Conservation (phyloP, 2,888 invertebrate genomes). For the Harpalus rufipes region DNA sequence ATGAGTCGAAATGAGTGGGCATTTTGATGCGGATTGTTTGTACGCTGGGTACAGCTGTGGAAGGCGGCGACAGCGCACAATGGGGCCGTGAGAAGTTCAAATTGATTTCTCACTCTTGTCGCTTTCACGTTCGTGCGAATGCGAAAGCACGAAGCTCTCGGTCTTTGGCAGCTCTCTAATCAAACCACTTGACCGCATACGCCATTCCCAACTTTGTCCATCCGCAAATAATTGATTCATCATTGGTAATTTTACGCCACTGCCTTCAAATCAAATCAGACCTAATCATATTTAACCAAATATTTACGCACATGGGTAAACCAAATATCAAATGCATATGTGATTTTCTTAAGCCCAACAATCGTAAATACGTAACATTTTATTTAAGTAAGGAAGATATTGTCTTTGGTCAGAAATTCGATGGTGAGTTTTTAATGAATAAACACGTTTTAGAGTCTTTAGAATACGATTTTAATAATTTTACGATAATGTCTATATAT, state of each 20-base stretch:
- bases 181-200: conserved; percentile 74
- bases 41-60: conserved; percentile 10
- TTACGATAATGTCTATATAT: too few species aligned
- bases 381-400: too few species aligned
- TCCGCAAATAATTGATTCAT: conserved; percentile 50
- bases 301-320: too few species aligned
- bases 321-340: too few species aligned
- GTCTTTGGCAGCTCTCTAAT: conserved; percentile 75
- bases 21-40: conserved; percentile 42
- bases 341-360: too few species aligned
- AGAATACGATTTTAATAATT: too few species aligned
- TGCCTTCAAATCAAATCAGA: background rate
- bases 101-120: conserved; percentile 74
- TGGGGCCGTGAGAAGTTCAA: conserved; percentile 73
- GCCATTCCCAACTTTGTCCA: conserved; percentile 34
- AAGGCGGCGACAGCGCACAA: conserved; percentile 69
- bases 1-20: conserved; percentile 31
- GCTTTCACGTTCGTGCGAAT: conserved; percentile 71
- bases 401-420: too few species aligned
- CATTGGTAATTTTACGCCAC: conserved; percentile 38
- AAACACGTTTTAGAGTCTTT: too few species aligned
- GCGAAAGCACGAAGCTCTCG: conserved; percentile 69
- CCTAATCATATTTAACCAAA: background rate
- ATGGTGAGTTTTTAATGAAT: too few species aligned
- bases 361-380: too few species aligned